Evolutionary conservation across 2,113 vertebrate genomes (phyloP).

Genomic region (Solea solea): DNA sequence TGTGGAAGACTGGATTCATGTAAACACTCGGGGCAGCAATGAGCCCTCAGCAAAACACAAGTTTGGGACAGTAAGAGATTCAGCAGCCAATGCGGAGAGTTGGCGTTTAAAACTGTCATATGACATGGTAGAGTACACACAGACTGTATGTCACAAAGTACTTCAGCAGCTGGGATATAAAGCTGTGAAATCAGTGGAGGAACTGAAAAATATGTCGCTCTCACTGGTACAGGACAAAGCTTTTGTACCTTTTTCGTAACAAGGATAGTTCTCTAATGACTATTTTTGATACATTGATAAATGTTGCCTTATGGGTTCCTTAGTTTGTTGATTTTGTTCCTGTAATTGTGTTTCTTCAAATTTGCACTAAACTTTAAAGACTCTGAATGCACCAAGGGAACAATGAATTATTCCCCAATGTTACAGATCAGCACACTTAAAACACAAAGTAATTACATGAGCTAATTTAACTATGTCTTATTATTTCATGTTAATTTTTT

Average conservation of each 20-base stretch:
- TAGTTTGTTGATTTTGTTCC: conserved; percentile 48
- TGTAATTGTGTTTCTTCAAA: conserved; percentile 70
- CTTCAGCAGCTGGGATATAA: conserved; percentile 93
- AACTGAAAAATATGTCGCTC: conserved; percentile 92
- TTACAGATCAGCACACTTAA: conserved; percentile 72
- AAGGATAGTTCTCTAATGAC: conserved; percentile 74
- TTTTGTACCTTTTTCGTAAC: conserved; percentile 94
- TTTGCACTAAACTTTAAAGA: conserved; percentile 88
- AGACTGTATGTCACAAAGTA: conserved; percentile 90
- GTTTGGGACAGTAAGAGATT: conserved; percentile 93
- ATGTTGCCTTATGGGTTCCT: conserved; percentile 89
- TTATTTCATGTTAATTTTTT: conserved; percentile 29
- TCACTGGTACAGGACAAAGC: conserved; percentile 93
- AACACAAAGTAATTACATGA: conserved; percentile 49
- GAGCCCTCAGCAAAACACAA: conserved; percentile 93
- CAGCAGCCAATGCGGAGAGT: conserved; percentile 92
- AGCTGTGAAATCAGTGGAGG: conserved; percentile 86
- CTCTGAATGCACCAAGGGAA: conserved; percentile 67
- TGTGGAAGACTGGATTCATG: conserved; percentile 93
- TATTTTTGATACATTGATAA: conserved; percentile 89
- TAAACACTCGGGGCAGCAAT: conserved; percentile 91
- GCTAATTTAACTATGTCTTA: conserved; percentile 60
- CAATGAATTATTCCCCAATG: conserved; percentile 45
- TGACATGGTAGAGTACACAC: conserved; percentile 94
- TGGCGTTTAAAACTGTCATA: conserved; percentile 95